Percentiles rank a stretch among this genome's conserved stretches.
Evolutionary conservation across 2,113 vertebrate species (phyloP).

Genomic region (Labeo catla): DNA sequence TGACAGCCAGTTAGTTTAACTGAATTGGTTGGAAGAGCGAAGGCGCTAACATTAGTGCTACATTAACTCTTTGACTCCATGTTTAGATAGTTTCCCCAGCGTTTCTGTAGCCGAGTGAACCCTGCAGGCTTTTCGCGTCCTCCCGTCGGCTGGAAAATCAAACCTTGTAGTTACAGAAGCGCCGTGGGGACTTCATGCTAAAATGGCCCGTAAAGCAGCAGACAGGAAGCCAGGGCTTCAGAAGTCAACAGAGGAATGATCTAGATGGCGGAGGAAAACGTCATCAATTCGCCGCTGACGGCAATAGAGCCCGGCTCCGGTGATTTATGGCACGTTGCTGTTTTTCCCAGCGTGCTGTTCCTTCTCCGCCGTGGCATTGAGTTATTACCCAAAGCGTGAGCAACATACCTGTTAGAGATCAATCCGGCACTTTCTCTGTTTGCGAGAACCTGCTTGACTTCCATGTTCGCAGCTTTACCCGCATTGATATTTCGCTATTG

Average conservation of each 20-base stretch:
- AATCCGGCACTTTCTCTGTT: conserved; percentile 50
- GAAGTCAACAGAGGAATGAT: conserved; percentile 50
- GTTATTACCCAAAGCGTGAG: conserved; percentile 56
- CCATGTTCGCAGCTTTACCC: conserved; percentile 39
- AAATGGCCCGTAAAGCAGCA: conserved; percentile 35
- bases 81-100: conserved; percentile 34
- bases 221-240: conserved; percentile 11
- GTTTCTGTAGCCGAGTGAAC: not conserved
- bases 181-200: conserved; percentile 34
- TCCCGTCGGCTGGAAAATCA: conserved; percentile 27
- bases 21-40: not conserved
- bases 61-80: conserved; percentile 25
- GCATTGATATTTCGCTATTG: conserved; percentile 57
- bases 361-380: conserved; percentile 45
- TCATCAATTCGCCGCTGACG: conserved; percentile 38
- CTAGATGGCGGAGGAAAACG: conserved; percentile 42
- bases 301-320: not conserved
- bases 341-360: conserved; percentile 48
- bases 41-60: not conserved
- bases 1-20: not conserved
- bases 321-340: conserved; percentile 52
- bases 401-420: conserved; percentile 58
- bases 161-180: conserved; percentile 47
- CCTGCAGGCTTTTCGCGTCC: conserved; percentile 17
- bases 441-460: conserved; percentile 21